phyloP scores from a whole-genome alignment of 2,113 vertebrate genomes.

The Ageneiosus marmoratus region DNA sequence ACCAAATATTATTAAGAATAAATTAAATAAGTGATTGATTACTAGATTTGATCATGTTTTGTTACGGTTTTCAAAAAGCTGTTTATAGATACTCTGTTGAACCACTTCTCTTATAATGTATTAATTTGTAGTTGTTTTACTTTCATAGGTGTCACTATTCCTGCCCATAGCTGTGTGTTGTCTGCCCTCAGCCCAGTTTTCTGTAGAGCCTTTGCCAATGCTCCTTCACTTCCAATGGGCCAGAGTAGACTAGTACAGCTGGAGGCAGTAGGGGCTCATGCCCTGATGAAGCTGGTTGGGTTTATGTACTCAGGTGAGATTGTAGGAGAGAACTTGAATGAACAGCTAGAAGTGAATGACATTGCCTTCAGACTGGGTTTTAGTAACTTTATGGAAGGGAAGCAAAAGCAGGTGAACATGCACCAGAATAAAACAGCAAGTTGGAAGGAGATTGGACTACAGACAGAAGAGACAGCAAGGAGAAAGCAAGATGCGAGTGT shows the following conservation, averaged over 20 bases:
- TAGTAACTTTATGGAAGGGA: slow-evolving; percentile 63
- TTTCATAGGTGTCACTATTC: slow-evolving; percentile 76
- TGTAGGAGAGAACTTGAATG: slow-evolving; percentile 68
- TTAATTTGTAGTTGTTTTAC: neutral
- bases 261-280: slow-evolving; percentile 70
- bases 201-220: slow-evolving; percentile 71
- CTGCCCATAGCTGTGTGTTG: slow-evolving; percentile 83
- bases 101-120: no score
- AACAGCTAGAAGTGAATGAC: slow-evolving; percentile 78
- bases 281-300: slow-evolving; percentile 79
- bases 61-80: neutral
- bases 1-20: neutral
- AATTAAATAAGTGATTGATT: neutral
- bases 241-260: slow-evolving; percentile 74
- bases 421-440: slow-evolving; percentile 6
- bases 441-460: slow-evolving; percentile 23
- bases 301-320: slow-evolving; percentile 84
- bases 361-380: slow-evolving; percentile 78
- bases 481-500: neutral
- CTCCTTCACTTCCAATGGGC: slow-evolving; percentile 57
- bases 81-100: neutral
- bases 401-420: slow-evolving; percentile 10
- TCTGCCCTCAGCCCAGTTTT: slow-evolving; percentile 85
- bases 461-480: slow-evolving; percentile 19
- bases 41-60: neutral